Percentiles rank a stretch among this genome's conserved stretches.
These are phyloP conservation scores for Drosophila nr. perissopoda DNA, from an alignment of 2,888 invertebrate genomes.

Conservation along the genomic window DNA sequence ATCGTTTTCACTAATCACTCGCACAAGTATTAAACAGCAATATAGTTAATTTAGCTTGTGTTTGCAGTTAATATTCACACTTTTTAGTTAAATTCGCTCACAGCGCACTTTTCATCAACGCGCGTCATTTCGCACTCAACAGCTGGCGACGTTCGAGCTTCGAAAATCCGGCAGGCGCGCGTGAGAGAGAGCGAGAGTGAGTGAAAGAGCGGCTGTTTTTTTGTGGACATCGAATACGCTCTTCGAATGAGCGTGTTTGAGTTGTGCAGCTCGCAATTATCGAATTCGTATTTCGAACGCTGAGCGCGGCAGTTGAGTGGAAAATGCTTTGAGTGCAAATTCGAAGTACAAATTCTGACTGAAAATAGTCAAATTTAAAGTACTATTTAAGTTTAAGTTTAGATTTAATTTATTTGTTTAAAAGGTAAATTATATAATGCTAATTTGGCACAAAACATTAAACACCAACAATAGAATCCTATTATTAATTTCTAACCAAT, in stretches of 20 bases:
- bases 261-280: neutral
- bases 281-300: neutral
- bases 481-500: neutral
- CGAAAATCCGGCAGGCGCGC: slow-evolving; percentile 18
- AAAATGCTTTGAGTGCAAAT: neutral
- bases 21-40: neutral
- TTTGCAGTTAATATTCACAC: neutral
- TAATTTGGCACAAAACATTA: neutral
- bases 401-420: neutral
- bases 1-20: neutral
- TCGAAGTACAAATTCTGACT: neutral
- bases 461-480: neutral
- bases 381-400: neutral
- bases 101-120: slow-evolving; percentile 58
- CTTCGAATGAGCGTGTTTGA: neutral
- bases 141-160: slow-evolving; percentile 55
- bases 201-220: slow-evolving; percentile 9
- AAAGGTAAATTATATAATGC: neutral
- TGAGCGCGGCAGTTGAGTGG: slow-evolving; percentile 4
- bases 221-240: slow-evolving; percentile 4
- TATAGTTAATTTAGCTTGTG: neutral
- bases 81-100: slow-evolving; percentile 23
- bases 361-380: neutral
- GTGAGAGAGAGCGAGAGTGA: slow-evolving; percentile 7
- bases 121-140: slow-evolving; percentile 36